Evolutionary conservation across 2,113 vertebrate genomes (phyloP).

Genomic region (Myiozetetes cayanensis): DNA sequence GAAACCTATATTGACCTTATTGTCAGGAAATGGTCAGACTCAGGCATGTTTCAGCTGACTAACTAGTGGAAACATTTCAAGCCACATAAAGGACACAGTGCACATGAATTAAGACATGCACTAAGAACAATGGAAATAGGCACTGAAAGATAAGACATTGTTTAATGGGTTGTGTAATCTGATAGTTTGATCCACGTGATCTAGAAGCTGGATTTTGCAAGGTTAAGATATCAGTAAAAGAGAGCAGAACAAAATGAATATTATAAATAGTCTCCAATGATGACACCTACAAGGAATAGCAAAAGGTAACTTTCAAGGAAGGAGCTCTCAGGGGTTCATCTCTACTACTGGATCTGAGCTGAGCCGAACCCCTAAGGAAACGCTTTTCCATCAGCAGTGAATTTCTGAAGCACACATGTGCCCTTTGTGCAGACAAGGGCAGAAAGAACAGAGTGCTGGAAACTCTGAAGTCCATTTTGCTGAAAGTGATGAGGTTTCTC

Average conservation of each 20-base stretch:
- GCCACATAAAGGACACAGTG: neutral
- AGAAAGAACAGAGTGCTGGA: neutral
- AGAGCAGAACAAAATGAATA: neutral
- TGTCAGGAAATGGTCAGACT: neutral
- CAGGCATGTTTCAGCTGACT: neutral
- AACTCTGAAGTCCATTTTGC: neutral
- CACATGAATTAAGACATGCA: neutral
- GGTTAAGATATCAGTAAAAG: neutral
- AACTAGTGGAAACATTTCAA: neutral
- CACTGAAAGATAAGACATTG: slow-evolving; percentile 37
- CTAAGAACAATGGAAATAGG: slow-evolving; percentile 24
- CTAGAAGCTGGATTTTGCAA: slow-evolving; percentile 22
- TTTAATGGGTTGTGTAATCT: slow-evolving; percentile 36
- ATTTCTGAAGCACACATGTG: neutral
- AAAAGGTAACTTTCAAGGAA: neutral
- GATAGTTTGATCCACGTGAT: neutral
- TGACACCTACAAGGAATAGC: neutral
- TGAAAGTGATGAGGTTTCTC: neutral
- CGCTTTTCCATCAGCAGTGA: neutral
- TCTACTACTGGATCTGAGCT: neutral
- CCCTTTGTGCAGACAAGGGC: neutral
- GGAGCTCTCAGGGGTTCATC: neutral
- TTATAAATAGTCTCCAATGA: neutral
- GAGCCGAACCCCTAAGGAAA: neutral
- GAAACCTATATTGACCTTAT: neutral